Evolutionary conservation across 2,113 vertebrate species (phyloP).

Genomic region (Hippocampus zosterae): DNA sequence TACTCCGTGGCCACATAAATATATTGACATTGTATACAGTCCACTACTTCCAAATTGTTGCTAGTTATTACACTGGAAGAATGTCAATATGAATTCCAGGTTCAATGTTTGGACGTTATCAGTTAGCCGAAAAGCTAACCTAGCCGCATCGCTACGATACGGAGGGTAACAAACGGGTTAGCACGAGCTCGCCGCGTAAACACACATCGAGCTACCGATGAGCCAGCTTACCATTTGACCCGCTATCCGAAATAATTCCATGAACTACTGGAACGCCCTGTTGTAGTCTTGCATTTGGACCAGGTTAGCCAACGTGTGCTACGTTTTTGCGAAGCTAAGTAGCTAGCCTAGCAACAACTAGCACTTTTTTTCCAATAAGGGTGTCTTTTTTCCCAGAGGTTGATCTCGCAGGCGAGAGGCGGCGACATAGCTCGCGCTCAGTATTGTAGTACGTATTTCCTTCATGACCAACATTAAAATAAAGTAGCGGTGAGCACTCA

Average conservation of each 20-base stretch:
- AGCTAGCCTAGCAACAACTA: slow-evolving; percentile 39
- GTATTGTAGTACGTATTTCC: too few species aligned
- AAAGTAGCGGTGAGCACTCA: too few species aligned
- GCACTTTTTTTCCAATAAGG: slow-evolving; percentile 7
- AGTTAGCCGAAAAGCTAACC: slow-evolving; percentile 18
- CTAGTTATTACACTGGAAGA: neutral
- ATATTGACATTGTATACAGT: neutral
- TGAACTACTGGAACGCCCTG: neutral
- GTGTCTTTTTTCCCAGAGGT: slow-evolving; percentile 17
- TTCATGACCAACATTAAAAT: too few species aligned
- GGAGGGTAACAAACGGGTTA: slow-evolving; percentile 14
- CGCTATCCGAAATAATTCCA: slow-evolving; percentile 10
- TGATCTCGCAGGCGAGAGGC: slow-evolving; percentile 37
- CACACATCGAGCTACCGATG: neutral
- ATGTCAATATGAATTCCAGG: too few species aligned
- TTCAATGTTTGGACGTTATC: slow-evolving; percentile 18
- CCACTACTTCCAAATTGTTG: neutral
- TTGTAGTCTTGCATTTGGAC: neutral
- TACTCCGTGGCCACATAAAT: neutral
- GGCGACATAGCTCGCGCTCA: neutral
- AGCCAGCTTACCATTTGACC: slow-evolving; percentile 52
- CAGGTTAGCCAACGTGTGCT: neutral
- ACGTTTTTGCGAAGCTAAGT: slow-evolving; percentile 36
- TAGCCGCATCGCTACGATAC: neutral
- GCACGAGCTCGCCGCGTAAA: slow-evolving; percentile 28